A percentile compares a stretch with the other conserved stretches of the same genome.
Conservation (phyloP, 2,113 vertebrate species). For the Phodopus roborovskii region DNA sequence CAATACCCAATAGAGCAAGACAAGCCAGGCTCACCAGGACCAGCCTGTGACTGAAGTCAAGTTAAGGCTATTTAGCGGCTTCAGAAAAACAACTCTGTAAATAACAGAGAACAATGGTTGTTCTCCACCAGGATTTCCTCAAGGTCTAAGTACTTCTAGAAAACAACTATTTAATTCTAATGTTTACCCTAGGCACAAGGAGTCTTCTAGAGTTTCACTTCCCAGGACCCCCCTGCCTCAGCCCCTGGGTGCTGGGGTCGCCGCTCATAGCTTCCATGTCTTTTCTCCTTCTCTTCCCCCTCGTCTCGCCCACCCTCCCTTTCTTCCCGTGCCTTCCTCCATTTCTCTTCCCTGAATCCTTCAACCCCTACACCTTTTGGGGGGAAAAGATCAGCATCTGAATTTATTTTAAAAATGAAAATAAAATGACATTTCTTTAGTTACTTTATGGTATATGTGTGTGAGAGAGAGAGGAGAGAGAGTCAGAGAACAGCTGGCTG, state of each 20-base stretch:
- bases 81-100: neutral
- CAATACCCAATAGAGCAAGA: neutral
- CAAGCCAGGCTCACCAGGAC: neutral
- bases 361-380: neutral
- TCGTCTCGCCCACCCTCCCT: neutral
- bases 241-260: neutral
- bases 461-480: too few species aligned
- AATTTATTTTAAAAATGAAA: neutral
- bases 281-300: neutral
- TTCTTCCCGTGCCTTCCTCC: neutral
- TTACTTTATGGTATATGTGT: too few species aligned
- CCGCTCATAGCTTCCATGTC: neutral
- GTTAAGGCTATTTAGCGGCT: neutral
- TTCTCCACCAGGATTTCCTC: neutral
- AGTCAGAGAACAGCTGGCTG: neutral
- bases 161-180: neutral
- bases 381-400: neutral
- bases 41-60: neutral
- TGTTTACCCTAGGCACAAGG: neutral
- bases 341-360: neutral
- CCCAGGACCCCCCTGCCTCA: neutral
- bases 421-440: neutral
- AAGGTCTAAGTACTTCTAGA: neutral
- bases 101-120: neutral
- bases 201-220: neutral